Evolutionary conservation across 2,888 invertebrate species (phyloP).

Genomic region (Parthenolecanium corni): DNA sequence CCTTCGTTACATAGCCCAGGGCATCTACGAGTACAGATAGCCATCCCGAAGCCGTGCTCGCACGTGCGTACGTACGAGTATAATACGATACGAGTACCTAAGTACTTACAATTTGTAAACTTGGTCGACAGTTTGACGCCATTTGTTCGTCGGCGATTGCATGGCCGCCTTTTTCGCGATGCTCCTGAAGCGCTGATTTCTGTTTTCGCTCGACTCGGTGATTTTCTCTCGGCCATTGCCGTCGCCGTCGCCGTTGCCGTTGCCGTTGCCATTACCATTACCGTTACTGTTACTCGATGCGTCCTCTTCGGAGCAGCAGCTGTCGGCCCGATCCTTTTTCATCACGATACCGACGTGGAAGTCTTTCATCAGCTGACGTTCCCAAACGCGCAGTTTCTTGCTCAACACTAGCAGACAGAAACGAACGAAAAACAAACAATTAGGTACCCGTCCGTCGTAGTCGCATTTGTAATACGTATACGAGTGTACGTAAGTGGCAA

Average conservation of each 20-base stretch:
- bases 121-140: background rate
- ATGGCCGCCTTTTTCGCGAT: background rate
- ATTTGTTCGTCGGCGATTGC: background rate
- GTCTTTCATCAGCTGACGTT: conserved; percentile 75
- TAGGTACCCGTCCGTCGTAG: too few species aligned
- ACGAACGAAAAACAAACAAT: background rate
- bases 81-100: too few species aligned
- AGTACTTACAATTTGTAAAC: conserved; percentile 1
- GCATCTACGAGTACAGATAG: too few species aligned
- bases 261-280: background rate
- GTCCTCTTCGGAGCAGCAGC: background rate
- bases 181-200: background rate
- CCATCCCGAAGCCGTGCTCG: too few species aligned
- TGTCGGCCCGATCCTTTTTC: conserved; percentile 46
- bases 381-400: conserved; percentile 66
- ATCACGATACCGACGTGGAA: conserved; percentile 71
- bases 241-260: background rate
- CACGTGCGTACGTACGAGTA: too few species aligned
- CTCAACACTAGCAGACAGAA: conserved; percentile 41
- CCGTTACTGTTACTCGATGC: background rate
- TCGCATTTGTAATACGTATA: background rate
- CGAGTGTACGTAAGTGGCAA: background rate
- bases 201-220: background rate
- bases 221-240: background rate
- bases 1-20: too few species aligned